These are phyloP conservation scores for Chiloscyllium punctatum DNA, from an alignment of 2,797 vertebrate species.

Conservation along the genomic window DNA sequence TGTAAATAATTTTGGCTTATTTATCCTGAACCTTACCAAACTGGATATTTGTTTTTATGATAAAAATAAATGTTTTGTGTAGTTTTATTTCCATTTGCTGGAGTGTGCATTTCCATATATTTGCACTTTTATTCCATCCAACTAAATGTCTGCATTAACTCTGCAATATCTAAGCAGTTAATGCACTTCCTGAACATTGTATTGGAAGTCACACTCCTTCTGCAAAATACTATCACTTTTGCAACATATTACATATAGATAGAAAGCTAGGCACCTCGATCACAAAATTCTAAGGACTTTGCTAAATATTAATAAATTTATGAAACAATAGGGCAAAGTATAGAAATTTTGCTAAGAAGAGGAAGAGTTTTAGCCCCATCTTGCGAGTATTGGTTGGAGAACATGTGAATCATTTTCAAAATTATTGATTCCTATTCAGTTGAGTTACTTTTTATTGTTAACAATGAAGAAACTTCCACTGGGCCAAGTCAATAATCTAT, in stretches of 20 bases:
- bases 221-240: not conserved
- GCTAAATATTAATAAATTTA: not conserved
- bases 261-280: not conserved
- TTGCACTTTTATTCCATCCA: not conserved
- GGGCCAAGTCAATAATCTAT: slow-evolving; percentile 48
- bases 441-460: slow-evolving; percentile 45
- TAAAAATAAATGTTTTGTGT: not conserved
- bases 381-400: not conserved
- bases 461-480: slow-evolving; percentile 48
- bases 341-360: not conserved
- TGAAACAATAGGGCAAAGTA: not conserved
- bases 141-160: not conserved
- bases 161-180: not conserved
- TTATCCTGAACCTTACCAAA: not conserved
- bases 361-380: not conserved
- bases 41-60: not conserved
- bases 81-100: not conserved
- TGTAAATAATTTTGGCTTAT: not conserved
- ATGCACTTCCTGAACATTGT: not conserved
- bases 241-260: not conserved
- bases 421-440: slow-evolving; percentile 51
- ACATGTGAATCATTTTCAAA: slow-evolving; percentile 49
- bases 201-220: not conserved
- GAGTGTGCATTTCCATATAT: too few relatives aligned
- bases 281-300: not conserved